Conservation (phyloP, 2,797 vertebrate species). For the Ptychobarbus kaznakovi region DNA sequence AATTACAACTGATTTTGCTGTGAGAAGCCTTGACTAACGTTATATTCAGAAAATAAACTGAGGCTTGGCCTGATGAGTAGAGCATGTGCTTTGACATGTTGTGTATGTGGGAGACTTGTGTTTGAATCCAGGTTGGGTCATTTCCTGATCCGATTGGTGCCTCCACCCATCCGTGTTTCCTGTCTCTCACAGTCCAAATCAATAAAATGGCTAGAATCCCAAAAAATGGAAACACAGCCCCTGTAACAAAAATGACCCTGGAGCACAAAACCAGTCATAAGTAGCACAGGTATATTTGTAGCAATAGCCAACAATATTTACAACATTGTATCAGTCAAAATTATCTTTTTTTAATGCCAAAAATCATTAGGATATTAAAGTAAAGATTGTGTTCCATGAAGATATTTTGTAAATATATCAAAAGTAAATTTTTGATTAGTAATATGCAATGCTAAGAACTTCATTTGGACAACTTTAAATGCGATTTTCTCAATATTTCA, state of each 20-base stretch:
- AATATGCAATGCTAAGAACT: neutral
- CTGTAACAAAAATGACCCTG: neutral
- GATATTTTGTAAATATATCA: no score
- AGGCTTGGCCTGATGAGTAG: neutral
- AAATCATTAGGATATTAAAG: neutral
- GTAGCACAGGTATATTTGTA: no score
- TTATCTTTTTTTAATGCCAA: neutral
- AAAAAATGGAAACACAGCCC: neutral
- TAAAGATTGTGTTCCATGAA: neutral
- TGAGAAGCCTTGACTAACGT: neutral
- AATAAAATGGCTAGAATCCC: neutral
- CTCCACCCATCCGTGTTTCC: conserved; percentile 14
- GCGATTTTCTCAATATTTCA: neutral
- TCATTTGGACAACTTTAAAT: neutral
- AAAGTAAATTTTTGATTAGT: no score
- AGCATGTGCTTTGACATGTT: neutral
- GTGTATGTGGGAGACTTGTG: conserved; percentile 2
- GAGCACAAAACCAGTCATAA: neutral
- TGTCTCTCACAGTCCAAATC: conserved; percentile 9
- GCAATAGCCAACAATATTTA: no score
- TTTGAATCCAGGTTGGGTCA: neutral
- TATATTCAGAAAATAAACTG: neutral
- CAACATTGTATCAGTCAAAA: neutral
- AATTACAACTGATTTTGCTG: neutral
- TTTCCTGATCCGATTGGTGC: neutral